A percentile compares a stretch with the other conserved stretches of the same genome.
These are phyloP conservation scores for Drosophila carrolli DNA, from an alignment of 1,140 invertebrate species.

Conservation along the genomic window DNA sequence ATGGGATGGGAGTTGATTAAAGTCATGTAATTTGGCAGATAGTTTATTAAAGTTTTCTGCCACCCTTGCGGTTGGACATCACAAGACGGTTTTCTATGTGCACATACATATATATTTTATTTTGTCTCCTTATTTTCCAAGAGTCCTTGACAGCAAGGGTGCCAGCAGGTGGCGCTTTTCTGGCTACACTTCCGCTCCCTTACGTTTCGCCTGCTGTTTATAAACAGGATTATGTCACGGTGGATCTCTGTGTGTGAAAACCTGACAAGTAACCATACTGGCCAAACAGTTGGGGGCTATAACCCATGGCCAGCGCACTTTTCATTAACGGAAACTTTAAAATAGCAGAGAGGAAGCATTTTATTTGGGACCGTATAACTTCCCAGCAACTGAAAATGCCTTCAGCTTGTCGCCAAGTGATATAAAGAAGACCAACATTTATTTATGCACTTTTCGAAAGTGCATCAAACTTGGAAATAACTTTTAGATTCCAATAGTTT, in stretches of 20 bases:
- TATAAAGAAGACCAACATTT: constrained; percentile 20
- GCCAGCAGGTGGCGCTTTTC: constrained; percentile 31
- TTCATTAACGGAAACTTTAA: constrained; percentile 30
- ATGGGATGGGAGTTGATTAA: constrained; percentile 37
- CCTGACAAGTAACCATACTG: constrained; percentile 17
- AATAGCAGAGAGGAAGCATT: not conserved
- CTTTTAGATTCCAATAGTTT: constrained; percentile 45
- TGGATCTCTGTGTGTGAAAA: not conserved
- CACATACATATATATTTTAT: too few species aligned
- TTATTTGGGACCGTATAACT: constrained; percentile 17
- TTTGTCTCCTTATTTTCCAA: not conserved
- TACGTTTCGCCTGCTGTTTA: constrained; percentile 12
- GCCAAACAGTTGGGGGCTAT: too few species aligned
- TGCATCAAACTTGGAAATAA: constrained; percentile 55
- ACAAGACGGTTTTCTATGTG: not conserved
- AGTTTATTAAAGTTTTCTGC: constrained; percentile 18
- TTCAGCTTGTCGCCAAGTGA: constrained; percentile 7
- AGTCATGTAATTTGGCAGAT: constrained; percentile 24
- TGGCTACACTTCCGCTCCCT: constrained; percentile 21
- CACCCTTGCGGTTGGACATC: not conserved
- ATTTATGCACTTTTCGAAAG: constrained; percentile 52
- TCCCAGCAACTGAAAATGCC: not conserved
- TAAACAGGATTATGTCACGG: constrained; percentile 29
- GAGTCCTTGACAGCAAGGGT: not conserved
- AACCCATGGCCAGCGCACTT: not conserved